These are phyloP conservation scores for Synergus gifuensis DNA, from an alignment of 2,888 invertebrate genomes.

Conservation along the genomic window DNA sequence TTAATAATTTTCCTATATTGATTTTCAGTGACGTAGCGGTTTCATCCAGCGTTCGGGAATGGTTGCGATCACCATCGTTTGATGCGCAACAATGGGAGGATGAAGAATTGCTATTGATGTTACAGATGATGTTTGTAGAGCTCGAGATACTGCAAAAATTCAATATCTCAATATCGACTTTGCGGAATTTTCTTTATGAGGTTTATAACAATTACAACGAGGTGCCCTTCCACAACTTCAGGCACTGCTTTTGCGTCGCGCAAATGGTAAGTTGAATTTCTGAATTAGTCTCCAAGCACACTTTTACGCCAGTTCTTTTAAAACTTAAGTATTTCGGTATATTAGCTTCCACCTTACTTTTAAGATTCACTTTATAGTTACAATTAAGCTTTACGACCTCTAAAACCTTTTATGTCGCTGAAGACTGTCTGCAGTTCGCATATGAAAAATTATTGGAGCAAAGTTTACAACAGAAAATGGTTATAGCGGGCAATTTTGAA, in stretches of 20 bases:
- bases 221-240: slow-evolving; percentile 92
- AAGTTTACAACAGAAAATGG: background rate
- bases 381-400: slow-evolving; percentile 14
- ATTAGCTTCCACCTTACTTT: slow-evolving; percentile 1
- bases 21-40: slow-evolving; percentile 82
- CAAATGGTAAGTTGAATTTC: slow-evolving; percentile 85
- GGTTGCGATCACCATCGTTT: slow-evolving; percentile 85
- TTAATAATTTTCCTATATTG: slow-evolving; percentile 44
- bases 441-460: slow-evolving; percentile 5
- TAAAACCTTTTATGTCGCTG: slow-evolving; percentile 5
- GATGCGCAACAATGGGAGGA: slow-evolving; percentile 92
- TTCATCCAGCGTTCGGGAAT: slow-evolving; percentile 82
- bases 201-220: slow-evolving; percentile 91
- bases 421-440: background rate
- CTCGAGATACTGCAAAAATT: slow-evolving; percentile 87
- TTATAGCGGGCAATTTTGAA: background rate
- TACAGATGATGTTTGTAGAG: slow-evolving; percentile 91
- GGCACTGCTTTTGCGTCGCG: slow-evolving; percentile 92
- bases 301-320: slow-evolving; percentile 12
- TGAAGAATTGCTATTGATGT: slow-evolving; percentile 86
- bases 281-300: background rate
- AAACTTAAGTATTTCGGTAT: slow-evolving; percentile 41
- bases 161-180: slow-evolving; percentile 84
- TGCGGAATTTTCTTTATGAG: slow-evolving; percentile 86
- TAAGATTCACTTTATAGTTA: slow-evolving; percentile 2